Evolutionary conservation across 2,113 vertebrate species (phyloP).

Genomic region (Puma concolor): DNA sequence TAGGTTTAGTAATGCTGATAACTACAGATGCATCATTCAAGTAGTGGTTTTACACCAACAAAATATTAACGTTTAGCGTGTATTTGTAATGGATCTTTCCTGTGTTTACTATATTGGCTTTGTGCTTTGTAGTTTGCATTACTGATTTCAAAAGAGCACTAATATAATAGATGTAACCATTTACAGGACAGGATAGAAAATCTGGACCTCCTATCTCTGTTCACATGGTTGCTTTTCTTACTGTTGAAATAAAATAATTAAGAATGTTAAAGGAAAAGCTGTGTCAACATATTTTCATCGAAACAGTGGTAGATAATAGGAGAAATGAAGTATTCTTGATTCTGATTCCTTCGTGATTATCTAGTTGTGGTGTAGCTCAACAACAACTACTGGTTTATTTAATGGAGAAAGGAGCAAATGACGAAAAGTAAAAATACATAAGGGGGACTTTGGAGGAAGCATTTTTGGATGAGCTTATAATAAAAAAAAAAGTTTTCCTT

Average conservation of each 20-base stretch:
- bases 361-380: neutral
- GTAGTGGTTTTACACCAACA: constrained; percentile 51
- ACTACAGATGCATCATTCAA: constrained; percentile 40
- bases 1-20: constrained; percentile 54
- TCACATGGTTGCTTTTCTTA: constrained; percentile 49
- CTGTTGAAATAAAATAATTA: constrained; percentile 38
- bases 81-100: constrained; percentile 45
- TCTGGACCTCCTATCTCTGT: neutral
- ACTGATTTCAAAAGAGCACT: constrained; percentile 16
- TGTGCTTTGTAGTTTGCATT: constrained; percentile 37
- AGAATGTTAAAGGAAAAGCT: neutral
- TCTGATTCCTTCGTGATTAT: neutral
- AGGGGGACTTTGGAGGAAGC: neutral
- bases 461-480: neutral
- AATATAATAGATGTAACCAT: constrained; percentile 2
- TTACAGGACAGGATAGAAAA: constrained; percentile 15
- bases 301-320: constrained; percentile 8
- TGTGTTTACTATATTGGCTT: constrained; percentile 36
- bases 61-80: constrained; percentile 52
- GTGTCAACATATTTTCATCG: constrained; percentile 29
- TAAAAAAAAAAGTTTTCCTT: neutral
- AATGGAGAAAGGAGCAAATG: neutral
- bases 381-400: neutral
- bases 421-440: neutral
- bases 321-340: neutral